phyloP scores from a whole-genome alignment of 2,888 invertebrate species.

The Sturmia bella region DNA sequence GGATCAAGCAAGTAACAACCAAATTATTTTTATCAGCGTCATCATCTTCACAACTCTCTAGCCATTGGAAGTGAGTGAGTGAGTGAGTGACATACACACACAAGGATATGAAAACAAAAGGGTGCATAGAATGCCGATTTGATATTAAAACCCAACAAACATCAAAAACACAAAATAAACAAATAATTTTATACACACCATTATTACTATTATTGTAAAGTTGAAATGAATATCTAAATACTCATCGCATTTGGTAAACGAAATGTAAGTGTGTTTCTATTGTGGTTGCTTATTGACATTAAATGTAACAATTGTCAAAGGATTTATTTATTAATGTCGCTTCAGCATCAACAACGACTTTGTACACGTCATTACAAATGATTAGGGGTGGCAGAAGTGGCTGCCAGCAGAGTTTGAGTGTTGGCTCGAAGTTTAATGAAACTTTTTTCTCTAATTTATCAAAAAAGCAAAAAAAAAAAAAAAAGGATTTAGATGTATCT shows the following conservation, averaged over 20 bases:
- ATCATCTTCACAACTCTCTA: conserved; percentile 40
- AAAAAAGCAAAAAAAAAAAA: background rate
- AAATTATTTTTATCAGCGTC: conserved; percentile 58
- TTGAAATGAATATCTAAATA: conserved; percentile 27
- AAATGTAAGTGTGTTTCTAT: conserved; percentile 62
- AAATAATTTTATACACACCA: conserved; percentile 28
- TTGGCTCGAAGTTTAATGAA: conserved; percentile 31
- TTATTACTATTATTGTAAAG: conserved; percentile 9
- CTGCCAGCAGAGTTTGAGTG: conserved; percentile 3
- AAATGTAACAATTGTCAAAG: conserved; percentile 79
- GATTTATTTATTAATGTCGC: conserved; percentile 79
- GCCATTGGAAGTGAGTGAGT: conserved; percentile 59
- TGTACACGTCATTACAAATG: conserved; percentile 43
- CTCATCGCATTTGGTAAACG: background rate
- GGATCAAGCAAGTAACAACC: conserved; percentile 65
- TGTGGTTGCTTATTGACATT: conserved; percentile 75
- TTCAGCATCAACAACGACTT: conserved; percentile 23
- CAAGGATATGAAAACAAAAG: conserved; percentile 60
- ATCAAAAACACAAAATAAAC: conserved; percentile 38
- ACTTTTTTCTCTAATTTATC: conserved; percentile 33
- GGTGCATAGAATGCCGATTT: conserved; percentile 65
- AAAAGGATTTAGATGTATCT: conserved; percentile 27
- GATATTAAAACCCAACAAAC: conserved; percentile 64
- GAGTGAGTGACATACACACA: too few relatives aligned
- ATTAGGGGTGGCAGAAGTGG: conserved; percentile 33